Base-by-base conservation (phyloP, 2,797 vertebrate species). In the Gymnothorax reevesii region DNA sequence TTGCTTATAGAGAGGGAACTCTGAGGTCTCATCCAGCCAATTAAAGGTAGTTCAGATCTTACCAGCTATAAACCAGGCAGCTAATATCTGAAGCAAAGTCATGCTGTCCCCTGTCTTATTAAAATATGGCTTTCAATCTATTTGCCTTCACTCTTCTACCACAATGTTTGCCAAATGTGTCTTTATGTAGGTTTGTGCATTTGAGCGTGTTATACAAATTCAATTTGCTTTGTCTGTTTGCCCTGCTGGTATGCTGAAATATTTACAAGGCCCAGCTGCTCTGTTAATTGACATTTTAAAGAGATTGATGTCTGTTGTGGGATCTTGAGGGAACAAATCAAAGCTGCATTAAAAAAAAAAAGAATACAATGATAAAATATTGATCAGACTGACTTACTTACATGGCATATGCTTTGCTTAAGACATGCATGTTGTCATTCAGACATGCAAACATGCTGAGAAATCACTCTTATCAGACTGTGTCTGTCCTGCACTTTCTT, bases 351-450 rank as follows among this genome's bases (percentile, higher is more conserved):
- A 85, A 85, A 85, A 75, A 83, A 75, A 83, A 85, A 69, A 60
- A 33, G 83, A 27, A 73, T 2, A 82, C 42, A 55, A 5, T 33
- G 66, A 83, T 85, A 5, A 87, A 85, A 80, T 80, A 87, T 80
- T 82, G 73, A 69, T 87, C 83, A 84, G 59, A 80, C 82, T 73
- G 71, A 84, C 84, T 62, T 49, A 75, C 49, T 69, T 87, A 55
- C 42, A 52, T 84, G 10, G 64, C 17, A 22, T 57, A 69, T 84
- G n/a, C 27, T 12, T 52, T 59, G n/a, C 25, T 84, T 87, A 15
- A 87, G 69, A 73, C 71, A 83, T 83, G 55, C 62, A 82, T 62
- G 12, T 5, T 9, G n/a, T 10, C 10, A n/a, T n/a, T 66, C 42
- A 20, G 17, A 71, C 55, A 7, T 22, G 33, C 33, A 42, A 86